Base-by-base conservation (phyloP, 2,797 vertebrate species). In the Pseudochaenichthys georgianus region DNA sequence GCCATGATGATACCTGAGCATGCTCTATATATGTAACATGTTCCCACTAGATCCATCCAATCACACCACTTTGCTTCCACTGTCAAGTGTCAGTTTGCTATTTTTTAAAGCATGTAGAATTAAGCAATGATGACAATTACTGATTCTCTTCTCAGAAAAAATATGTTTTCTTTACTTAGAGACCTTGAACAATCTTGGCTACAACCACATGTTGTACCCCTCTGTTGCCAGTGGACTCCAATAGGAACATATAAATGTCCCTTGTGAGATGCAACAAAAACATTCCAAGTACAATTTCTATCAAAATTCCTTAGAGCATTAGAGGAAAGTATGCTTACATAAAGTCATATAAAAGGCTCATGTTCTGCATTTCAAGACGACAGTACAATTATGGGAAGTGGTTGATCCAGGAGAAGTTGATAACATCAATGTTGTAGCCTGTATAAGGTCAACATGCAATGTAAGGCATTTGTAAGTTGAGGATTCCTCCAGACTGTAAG, bases 401-500 rank as follows among this genome's bases (percentile, higher is more conserved):
- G 48, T 46, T 68, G 28, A 57, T 80, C 67, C 54, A 63, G 53
- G 17, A 73, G 58, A 64, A 74, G 73, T 19, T 72, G 65, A 83
- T 76, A 81, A 43, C 62, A 76, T 82, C 58, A 50, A 6, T 61
- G 57, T 55, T 34, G 53, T 4, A 77, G 57, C 23, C 50, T 21
- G 53, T 45, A 52, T 48, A 60, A 45, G 34, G 60, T 66, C 47
- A 77, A 42, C 60, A 46, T 55, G 45, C 64, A 42, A 77, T 65
- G 38, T 64, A 43, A 70, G 41, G 72, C 52, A 55, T 5, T 62
- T 59, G n/a, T 21, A 23, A 53, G 62, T 43, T 63, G 59, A 63
- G 57, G 41, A 13, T 51, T 51, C 42, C 55, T 78, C 13, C 38
- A 54, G 58, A 64, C 34, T 42, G 54, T 31, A 17, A 45, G 63